Conservation (phyloP, 1,140 invertebrate genomes). For the Diachasma alloeum region DNA sequence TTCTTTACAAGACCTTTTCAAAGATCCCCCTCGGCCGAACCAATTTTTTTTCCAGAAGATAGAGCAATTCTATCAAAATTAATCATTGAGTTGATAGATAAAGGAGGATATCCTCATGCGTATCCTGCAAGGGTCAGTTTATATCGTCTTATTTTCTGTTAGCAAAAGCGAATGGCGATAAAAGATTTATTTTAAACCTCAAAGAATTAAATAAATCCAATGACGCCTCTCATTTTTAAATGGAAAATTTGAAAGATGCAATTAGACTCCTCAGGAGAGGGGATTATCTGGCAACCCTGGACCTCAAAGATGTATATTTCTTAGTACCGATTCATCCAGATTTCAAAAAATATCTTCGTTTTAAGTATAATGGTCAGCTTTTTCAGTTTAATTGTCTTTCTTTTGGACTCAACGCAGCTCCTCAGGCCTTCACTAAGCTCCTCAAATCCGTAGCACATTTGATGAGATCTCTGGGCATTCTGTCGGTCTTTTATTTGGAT, state of each 20-base stretch:
- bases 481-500: constrained; percentile 18
- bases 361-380: not conserved
- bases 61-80: not conserved
- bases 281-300: too few relatives aligned
- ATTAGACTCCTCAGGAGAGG: too few relatives aligned
- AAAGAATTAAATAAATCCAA: constrained; percentile 7
- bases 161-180: not conserved
- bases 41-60: not conserved
- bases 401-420: not conserved
- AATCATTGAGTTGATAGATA: not conserved
- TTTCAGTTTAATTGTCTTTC: constrained; percentile 8
- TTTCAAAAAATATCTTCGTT: constrained; percentile 5
- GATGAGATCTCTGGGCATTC: not conserved
- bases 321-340: too few relatives aligned
- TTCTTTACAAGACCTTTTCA: not conserved
- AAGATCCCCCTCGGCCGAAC: not conserved
- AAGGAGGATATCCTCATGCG: not conserved
- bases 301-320: too few relatives aligned
- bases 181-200: not conserved
- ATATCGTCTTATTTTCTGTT: not conserved
- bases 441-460: constrained; percentile 17
- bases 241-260: too few relatives aligned
- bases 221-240: not conserved
- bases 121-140: not conserved
- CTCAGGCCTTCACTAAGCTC: constrained; percentile 14